A percentile compares a stretch with the other conserved stretches of the same genome.
Conservation (phyloP, 2,113 vertebrate genomes). For the Mesembrinibis cayennensis region DNA sequence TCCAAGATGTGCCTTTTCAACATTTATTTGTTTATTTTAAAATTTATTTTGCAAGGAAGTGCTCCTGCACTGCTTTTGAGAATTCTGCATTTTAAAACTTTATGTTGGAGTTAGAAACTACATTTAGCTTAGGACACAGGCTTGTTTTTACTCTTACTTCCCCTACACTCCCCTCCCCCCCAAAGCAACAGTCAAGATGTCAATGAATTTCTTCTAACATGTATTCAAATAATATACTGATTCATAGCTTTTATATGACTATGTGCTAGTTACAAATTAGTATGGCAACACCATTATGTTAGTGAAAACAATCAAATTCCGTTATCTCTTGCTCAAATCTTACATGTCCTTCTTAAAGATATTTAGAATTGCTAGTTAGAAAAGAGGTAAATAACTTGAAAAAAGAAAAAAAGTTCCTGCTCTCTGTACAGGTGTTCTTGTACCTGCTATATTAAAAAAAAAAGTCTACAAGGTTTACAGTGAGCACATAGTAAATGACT, state of each 20-base stretch:
- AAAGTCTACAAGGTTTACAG: neutral
- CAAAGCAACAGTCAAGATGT: neutral
- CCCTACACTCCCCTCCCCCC: too few relatives aligned
- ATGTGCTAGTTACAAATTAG: neutral
- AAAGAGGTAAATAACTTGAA: neutral
- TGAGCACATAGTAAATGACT: neutral
- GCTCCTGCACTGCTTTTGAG: neutral
- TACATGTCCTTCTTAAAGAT: neutral
- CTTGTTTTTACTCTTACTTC: neutral
- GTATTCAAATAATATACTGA: neutral
- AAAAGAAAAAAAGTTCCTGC: neutral
- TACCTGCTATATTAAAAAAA: neutral
- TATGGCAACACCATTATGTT: neutral
- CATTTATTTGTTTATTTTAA: neutral
- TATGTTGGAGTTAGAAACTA: neutral
- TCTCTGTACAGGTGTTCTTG: neutral
- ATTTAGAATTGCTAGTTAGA: neutral
- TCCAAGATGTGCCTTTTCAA: neutral
- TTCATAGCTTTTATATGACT: neutral
- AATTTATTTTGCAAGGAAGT: neutral
- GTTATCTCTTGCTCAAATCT: neutral
- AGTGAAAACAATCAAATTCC: neutral
- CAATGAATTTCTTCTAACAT: neutral
- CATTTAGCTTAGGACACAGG: neutral
- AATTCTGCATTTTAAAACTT: neutral